Conservation (phyloP, 2,113 vertebrate genomes). For the Hyaena hyaena region DNA sequence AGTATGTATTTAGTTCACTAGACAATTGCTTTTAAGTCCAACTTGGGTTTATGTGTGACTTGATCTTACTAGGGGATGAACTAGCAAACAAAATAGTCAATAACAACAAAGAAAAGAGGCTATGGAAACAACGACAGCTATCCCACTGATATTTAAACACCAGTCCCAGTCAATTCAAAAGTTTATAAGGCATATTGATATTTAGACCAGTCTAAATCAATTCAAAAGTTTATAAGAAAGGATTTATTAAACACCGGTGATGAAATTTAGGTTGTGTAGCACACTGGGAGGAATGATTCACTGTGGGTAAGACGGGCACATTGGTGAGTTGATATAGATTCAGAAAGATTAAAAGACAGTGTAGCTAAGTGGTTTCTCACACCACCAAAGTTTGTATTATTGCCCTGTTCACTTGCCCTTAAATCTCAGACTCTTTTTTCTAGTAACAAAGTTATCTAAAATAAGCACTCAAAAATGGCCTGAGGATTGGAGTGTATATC, state of each 20-base stretch:
- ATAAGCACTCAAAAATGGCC: conserved; percentile 70
- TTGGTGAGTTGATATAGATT: neutral
- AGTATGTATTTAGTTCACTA: neutral
- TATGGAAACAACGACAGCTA: neutral
- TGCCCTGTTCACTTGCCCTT: conserved; percentile 25
- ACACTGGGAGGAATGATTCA: neutral
- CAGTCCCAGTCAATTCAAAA: neutral
- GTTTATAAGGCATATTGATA: neutral
- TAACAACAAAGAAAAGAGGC: neutral
- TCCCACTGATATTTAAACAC: neutral
- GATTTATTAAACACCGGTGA: neutral
- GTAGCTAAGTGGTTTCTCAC: neutral
- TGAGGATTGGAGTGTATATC: conserved; percentile 34
- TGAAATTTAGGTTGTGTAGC: neutral
- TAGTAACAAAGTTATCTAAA: conserved; percentile 70
- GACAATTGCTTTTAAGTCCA: conserved; percentile 9
- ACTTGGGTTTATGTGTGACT: neutral
- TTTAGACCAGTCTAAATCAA: conserved; percentile 17
- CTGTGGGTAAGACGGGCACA: neutral
- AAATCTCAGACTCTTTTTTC: conserved; percentile 61
- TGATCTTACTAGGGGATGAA: neutral
- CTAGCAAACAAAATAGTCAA: neutral
- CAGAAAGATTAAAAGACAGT: neutral
- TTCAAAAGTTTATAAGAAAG: conserved; percentile 37
- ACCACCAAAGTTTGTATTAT: conserved; percentile 2